Evolutionary conservation across 2,113 vertebrate genomes (phyloP), one percentile per base, ranked within the genome.

Genomic region (Pungitius pungitius): DNA sequence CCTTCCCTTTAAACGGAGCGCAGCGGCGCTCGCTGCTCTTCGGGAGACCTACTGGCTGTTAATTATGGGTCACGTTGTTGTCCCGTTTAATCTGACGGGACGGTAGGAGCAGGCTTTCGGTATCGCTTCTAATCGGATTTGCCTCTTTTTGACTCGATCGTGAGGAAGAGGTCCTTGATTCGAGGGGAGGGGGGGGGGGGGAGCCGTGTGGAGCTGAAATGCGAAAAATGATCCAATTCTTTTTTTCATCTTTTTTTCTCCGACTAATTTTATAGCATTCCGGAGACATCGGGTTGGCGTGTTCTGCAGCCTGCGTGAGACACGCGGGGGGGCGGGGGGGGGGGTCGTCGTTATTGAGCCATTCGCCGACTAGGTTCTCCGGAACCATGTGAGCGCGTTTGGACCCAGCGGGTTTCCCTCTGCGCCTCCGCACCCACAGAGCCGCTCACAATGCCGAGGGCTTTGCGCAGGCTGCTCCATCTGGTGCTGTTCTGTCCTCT

Each of bases 401-500:
- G 59, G 69, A 30, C 68, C 69, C 39, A 35, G 33, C 43, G 49
- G 73, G 11, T 80, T 83, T 81, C 66, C 64, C 69, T 24, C 40
- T 73, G 60, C 47, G 75, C 78, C 43, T 59, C 81, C 69, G n/a
- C n/a, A n/a, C 65, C 68, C 77, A 63, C 69, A 40, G 75, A 83
- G 72, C 43, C 73, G 70, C 79, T 87, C 89, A 91, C 56, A 75
- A 96, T 94, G 94, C 94, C 96, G 93, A 92, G 96, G 90, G 89
- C 93, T 90, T 56, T 97, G 84, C 90, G 96, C 90, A 94, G 95
- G 73, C 91, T 97, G 79, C 89, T 94, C 84, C 95, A 96, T 87
- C 76, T 96, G 93, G 94, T 95, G 91, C 94, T 97, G 24, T 94
- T 97, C 88, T 97, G 96, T 83, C 96, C 96, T 18, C 79, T 95